Percentiles rank a stretch among this genome's conserved stretches.
Evolutionary conservation across 1,140 invertebrate species (phyloP).

Genomic region (Liolophura sinensis): DNA sequence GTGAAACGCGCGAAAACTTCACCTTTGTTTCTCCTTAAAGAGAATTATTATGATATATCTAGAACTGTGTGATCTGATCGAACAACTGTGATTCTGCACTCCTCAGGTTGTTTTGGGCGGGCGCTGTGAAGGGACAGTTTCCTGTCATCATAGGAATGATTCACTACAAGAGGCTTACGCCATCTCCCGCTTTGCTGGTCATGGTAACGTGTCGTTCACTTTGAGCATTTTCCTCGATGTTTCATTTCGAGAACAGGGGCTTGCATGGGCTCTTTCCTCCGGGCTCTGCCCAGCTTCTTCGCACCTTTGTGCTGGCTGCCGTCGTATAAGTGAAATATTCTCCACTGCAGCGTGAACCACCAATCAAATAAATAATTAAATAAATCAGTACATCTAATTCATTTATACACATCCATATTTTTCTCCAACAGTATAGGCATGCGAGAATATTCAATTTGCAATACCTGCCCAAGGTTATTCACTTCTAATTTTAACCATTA

Average conservation of each 20-base stretch:
- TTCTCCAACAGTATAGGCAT: no score
- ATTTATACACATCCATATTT: slow-evolving; percentile 4
- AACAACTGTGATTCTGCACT: slow-evolving; percentile 38
- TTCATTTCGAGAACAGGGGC: not conserved
- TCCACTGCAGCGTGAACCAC: no score
- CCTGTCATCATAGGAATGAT: slow-evolving; percentile 95
- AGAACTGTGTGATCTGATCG: not conserved
- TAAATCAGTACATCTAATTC: no score
- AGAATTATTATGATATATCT: not conserved
- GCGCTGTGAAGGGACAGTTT: slow-evolving; percentile 94
- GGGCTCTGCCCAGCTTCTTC: no score
- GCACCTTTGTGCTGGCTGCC: no score
- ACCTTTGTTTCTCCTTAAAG: not conserved
- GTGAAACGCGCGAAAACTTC: no score
- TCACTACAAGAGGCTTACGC: slow-evolving; percentile 82
- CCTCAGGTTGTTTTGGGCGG: slow-evolving; percentile 88
- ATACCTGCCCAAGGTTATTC: no score
- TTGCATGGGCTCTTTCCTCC: no score
- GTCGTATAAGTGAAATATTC: no score
- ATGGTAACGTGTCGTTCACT: slow-evolving; percentile 68
- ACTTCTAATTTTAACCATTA: no score
- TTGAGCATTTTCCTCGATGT: not conserved
- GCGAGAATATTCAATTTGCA: no score
- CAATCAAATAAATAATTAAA: no score
- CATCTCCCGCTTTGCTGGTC: slow-evolving; percentile 87